These are phyloP conservation scores for Otolemur garnettii DNA, from an alignment of 2,113 vertebrate genomes.

Conservation along the genomic window DNA sequence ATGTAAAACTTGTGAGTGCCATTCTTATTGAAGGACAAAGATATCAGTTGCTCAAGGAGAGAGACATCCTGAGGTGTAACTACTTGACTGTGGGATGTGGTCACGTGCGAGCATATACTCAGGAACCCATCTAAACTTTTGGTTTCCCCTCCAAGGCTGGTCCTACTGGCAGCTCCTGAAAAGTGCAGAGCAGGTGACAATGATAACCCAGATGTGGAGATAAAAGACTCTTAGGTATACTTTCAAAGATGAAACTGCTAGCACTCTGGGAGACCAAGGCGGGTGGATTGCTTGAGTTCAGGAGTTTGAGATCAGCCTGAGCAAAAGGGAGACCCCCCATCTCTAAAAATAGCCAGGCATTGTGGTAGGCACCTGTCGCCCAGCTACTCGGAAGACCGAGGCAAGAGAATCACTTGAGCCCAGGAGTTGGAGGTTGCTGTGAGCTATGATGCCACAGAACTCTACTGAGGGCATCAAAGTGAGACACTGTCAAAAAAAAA, in stretches of 20 bases:
- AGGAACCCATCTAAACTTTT: neutral
- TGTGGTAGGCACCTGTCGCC: too few species aligned
- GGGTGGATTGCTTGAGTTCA: too few species aligned
- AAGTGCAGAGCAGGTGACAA: neutral
- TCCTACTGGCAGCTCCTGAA: neutral
- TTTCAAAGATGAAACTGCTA: neutral
- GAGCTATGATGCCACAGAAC: too few species aligned
- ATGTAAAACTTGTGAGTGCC: neutral
- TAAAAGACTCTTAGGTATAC: neutral
- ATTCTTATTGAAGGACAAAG: constrained; percentile 19
- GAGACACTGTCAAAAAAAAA: too few species aligned
- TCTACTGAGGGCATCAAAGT: too few species aligned
- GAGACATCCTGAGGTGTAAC: neutral
- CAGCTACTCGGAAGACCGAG: too few species aligned
- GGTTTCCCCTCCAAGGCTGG: neutral
- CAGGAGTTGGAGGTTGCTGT: too few species aligned
- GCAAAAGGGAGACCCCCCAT: too few species aligned
- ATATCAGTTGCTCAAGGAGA: neutral
- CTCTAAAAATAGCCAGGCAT: too few species aligned
- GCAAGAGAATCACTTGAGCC: too few species aligned
- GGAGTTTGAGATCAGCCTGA: too few species aligned
- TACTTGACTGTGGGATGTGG: neutral
- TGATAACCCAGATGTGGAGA: neutral
- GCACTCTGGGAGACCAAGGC: too few species aligned
- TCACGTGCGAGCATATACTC: neutral